Evolutionary conservation across 92 coral and sea anemone genomes (phyloP).

Genomic region (Blastomussa wellsi): DNA sequence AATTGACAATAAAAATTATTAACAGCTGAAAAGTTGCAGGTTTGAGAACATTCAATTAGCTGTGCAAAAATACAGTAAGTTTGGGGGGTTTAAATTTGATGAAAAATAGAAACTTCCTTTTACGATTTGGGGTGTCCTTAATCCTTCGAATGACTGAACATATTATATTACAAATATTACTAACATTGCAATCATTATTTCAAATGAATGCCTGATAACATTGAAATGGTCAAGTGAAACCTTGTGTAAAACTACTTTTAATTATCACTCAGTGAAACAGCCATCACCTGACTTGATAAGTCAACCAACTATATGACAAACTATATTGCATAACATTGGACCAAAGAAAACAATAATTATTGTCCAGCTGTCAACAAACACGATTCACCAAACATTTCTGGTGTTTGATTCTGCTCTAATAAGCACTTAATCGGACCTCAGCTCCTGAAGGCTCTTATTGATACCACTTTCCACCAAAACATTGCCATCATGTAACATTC

Average conservation of each 20-base stretch:
- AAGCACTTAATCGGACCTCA: background rate
- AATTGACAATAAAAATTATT: background rate
- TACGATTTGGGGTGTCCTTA: background rate
- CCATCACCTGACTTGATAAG: background rate
- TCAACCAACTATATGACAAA: background rate
- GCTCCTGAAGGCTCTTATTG: background rate
- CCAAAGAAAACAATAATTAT: background rate
- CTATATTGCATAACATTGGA: background rate
- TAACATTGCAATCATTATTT: background rate
- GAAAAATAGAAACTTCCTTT: background rate
- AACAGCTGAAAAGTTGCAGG: background rate
- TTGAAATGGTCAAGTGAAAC: background rate
- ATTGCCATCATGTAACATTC: background rate
- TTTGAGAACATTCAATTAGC: background rate
- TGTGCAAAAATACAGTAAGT: background rate
- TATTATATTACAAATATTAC: conserved; percentile 11
- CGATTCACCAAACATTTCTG: background rate
- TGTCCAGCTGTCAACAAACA: background rate
- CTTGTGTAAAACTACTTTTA: background rate
- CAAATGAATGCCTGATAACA: background rate
- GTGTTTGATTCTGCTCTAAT: background rate
- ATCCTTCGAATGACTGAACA: background rate
- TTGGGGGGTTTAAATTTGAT: background rate
- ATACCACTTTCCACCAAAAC: background rate
- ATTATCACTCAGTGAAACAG: background rate